Base-by-base conservation (phyloP, 2,797 vertebrate species). In the Typhlichthys subterraneus region DNA sequence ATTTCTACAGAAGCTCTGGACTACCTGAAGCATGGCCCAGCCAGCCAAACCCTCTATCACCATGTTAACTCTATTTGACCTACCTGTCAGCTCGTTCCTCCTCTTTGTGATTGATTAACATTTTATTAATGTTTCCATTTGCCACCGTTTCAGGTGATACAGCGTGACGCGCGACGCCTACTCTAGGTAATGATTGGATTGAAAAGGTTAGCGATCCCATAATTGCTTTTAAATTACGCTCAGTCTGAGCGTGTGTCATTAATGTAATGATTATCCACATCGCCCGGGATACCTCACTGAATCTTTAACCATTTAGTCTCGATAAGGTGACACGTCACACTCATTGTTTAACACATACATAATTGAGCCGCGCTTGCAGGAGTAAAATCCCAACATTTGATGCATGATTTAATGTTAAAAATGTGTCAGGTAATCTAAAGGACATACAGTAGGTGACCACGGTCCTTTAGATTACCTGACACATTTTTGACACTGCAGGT, bases 141-240 rank as follows among this genome's bases (percentile, higher is more conserved):
- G 72, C 75, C 65, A 59, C 72, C 59, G 65, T 80, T 82, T 79
- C 80, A 86, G 82, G 80, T 85, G 82, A 84, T 84, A 73, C 75
- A 38, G 65, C 65, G 47, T 73, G 79, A 76, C 73, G 77, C 76
- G 53, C 69, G 57, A 74, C 60, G 59, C 78, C 68, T 57, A 77
- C 80, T 72, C 77, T 66, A 7, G 83, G 80, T 82, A 82, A 83
- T 84, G 82, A 86, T 84, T 85, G 84, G 83, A 87, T 88, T 88
- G 83, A 88, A 89, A 88, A 87, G 87, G 85, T 89, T 87, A 85
- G 75, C 67, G 80, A 88, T 88, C 82, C 85, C 81, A 73, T 88
- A 89, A 88, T 89, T 88, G 85, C 85, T 90, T 90, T 89, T 90
- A 86, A 89, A 91, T 91, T 85, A 84, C 81, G 76, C 83, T 80